Conservation (phyloP, 1,140 invertebrate species). For the Philopotamus ludificatus region DNA sequence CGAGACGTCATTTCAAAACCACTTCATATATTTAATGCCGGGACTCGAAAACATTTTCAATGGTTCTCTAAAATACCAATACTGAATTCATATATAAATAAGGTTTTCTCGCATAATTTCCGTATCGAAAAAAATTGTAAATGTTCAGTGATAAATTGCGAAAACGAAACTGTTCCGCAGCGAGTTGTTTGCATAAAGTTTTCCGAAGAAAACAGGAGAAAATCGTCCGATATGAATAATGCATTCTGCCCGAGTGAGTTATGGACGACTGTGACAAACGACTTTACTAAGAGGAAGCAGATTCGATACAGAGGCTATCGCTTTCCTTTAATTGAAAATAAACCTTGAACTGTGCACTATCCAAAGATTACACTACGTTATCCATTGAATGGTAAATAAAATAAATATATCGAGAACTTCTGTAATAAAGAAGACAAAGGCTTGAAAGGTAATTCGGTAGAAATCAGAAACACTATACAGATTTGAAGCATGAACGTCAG, state of each 20-base stretch:
- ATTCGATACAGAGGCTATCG: too few species aligned
- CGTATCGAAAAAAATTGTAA: neutral
- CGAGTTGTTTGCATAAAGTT: conserved; percentile 12
- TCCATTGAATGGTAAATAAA: neutral
- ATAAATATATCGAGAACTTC: too few species aligned
- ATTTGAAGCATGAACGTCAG: neutral
- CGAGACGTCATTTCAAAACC: too few species aligned
- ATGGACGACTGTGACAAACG: conserved; percentile 12
- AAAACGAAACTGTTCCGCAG: conserved; percentile 6
- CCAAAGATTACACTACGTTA: neutral
- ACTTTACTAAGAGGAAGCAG: too few species aligned
- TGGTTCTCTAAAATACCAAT: too few species aligned
- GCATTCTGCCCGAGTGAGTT: conserved; percentile 16
- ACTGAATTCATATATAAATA: too few species aligned
- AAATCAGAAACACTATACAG: neutral
- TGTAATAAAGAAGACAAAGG: too few species aligned
- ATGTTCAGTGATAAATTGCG: neutral
- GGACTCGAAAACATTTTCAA: too few species aligned
- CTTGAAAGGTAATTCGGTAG: neutral
- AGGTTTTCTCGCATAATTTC: too few species aligned
- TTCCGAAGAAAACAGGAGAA: conserved; percentile 2
- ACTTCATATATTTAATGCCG: too few species aligned
- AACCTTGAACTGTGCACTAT: neutral
- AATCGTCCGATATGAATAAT: conserved; percentile 13
- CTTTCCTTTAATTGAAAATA: neutral